Evolutionary conservation across 2,113 vertebrate species (phyloP), one percentile per base, ranked within the genome.

Genomic region (Eupsittula cactorum): DNA sequence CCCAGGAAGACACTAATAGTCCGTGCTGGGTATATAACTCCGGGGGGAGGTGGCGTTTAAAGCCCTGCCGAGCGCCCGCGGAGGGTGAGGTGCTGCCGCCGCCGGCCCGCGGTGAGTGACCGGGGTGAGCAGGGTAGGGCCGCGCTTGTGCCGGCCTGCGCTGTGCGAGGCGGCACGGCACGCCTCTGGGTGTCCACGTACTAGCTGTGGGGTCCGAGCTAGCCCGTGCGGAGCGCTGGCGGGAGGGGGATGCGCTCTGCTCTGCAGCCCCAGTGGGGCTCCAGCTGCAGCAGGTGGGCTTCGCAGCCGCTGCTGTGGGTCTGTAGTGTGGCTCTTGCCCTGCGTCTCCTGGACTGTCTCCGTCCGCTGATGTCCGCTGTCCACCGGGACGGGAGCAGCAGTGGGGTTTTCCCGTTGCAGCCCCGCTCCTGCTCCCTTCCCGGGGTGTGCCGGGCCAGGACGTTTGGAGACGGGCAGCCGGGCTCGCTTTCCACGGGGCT

Each of bases 1-100:
- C 96, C 88, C 31, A 41, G 76, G 84, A 91, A 88, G 95, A 57
- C 88, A 42, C 64, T 83, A 57, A 71, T 64, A 83, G 73, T 76
- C 53, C 57, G 10, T 44, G 75, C 44, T 46, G 86, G 67, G 55
- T 52, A 5, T 53, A 41, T 86, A 76, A 85, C 31, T 9, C 15
- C 1, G 16, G 27, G 8, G 42, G 76, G 53, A 5, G 50, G 76
- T 37, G 27, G 10, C 5, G 18, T 20, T 91, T 71, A 76, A 13
- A 83, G 77, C 16, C 10, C 29, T 1, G 33, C 28, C 0, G 23
- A 75, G 33, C 2, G 31, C 10, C 0, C 1, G 44, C 0, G 28
- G 37, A 41, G 37, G 35, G 41, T 0, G 6, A 16, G 20, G 2
- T 8, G 21, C 3, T 11, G 42, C 23, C 6, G 53, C 5, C 3